A percentile compares a stretch with the other conserved stretches of the same genome.
phyloP scores from a whole-genome alignment of 2,113 vertebrate genomes.

The Turdus rufiventris region DNA sequence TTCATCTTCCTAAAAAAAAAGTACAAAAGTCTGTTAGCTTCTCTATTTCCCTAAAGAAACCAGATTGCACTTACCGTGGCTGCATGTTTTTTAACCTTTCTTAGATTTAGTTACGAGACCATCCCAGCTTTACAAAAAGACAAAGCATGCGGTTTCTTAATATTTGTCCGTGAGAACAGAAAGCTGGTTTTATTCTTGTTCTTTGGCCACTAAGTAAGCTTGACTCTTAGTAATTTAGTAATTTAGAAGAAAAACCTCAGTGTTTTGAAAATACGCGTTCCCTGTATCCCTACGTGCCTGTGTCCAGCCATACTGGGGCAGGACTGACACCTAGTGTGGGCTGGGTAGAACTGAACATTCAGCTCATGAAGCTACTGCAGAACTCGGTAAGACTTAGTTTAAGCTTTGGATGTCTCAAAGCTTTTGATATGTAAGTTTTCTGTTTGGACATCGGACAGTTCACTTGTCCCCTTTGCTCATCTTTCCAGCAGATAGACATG shows the following conservation, averaged over 20 bases:
- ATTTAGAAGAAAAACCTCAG: rapidly evolving
- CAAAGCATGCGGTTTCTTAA: rapidly evolving
- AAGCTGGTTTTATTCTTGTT: not conserved
- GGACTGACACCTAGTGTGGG: conserved; percentile 36
- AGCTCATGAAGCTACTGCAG: not conserved
- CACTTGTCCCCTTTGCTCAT: rapidly evolving
- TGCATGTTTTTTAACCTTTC: not conserved
- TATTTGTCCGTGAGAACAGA: rapidly evolving
- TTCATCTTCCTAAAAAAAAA: not conserved
- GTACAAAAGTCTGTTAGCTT: not conserved
- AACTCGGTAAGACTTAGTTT: not conserved
- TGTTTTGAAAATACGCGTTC: rapidly evolving
- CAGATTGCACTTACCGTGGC: rapidly evolving
- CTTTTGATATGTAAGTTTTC: rapidly evolving
- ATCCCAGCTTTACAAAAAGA: not conserved
- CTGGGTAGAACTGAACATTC: not conserved
- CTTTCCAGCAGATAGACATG: not conserved
- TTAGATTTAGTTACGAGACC: not conserved
- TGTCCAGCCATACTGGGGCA: rapidly evolving
- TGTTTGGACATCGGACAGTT: not conserved
- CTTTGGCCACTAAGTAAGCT: rapidly evolving
- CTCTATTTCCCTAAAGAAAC: not conserved
- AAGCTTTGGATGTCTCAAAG: not conserved
- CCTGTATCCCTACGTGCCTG: rapidly evolving
- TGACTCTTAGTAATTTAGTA: rapidly evolving